Conservation (phyloP, 2,113 vertebrate genomes). For the Mionectes macconnelli region DNA sequence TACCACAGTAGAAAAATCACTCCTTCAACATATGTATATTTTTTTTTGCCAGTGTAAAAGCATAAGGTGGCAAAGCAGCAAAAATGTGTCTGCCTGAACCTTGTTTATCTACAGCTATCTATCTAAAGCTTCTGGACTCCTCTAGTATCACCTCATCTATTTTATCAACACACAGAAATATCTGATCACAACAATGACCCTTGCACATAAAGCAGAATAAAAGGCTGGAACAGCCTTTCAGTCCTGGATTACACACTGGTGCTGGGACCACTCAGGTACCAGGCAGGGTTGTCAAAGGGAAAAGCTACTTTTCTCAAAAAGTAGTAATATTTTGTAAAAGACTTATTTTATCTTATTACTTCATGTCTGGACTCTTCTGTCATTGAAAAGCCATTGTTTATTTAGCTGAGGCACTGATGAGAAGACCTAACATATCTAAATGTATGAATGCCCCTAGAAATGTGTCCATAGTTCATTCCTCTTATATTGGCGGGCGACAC, state of each 20-base stretch:
- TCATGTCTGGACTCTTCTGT: neutral
- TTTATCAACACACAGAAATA: neutral
- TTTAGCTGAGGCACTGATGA: neutral
- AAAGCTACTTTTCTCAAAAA: neutral
- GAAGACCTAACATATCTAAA: neutral
- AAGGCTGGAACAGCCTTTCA: neutral
- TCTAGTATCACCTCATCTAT: neutral
- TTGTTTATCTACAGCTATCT: neutral
- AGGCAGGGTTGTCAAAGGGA: neutral
- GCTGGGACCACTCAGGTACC: neutral
- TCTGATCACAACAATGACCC: neutral
- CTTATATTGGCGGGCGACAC: neutral
- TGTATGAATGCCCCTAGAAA: neutral
- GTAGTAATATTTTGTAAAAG: neutral
- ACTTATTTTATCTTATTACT: neutral
- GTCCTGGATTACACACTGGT: neutral
- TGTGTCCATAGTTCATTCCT: neutral
- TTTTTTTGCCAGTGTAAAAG: neutral
- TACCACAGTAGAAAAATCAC: neutral
- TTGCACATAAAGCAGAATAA: neutral
- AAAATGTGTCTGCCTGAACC: neutral
- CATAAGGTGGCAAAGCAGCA: neutral
- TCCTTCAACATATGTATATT: neutral
- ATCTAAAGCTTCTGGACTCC: neutral
- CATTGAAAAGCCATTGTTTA: neutral